Evolutionary conservation across 2,797 vertebrate genomes (phyloP).

Genomic region (Poeciliopsis paucimaculata): DNA sequence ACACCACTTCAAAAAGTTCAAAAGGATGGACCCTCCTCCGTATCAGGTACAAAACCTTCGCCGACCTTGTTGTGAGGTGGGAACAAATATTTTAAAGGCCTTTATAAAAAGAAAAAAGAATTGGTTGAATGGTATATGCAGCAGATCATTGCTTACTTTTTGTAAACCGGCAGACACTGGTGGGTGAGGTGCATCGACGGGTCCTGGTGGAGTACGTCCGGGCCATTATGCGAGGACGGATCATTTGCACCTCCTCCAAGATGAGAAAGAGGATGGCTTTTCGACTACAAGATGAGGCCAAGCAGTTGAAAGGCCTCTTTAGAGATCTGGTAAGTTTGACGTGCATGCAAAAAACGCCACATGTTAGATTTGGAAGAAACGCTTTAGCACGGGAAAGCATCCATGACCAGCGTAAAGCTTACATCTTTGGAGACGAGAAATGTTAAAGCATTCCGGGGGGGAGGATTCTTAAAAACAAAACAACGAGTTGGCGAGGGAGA

Average conservation of each 20-base stretch:
- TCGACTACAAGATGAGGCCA: constrained; percentile 88
- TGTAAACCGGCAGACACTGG: constrained; percentile 78
- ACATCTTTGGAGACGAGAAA: constrained; percentile 4
- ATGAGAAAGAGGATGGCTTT: constrained; percentile 89
- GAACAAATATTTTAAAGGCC: background rate
- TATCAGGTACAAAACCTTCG: constrained; percentile 84
- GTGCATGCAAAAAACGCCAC: background rate
- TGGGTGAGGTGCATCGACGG: constrained; percentile 88
- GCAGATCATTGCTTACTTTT: constrained; percentile 7
- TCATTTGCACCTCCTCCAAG: constrained; percentile 89
- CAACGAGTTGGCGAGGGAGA: constrained; percentile 25
- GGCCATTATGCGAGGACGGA: constrained; percentile 86
- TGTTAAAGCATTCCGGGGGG: constrained; percentile 29
- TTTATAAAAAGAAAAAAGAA: background rate
- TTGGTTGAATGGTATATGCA: background rate
- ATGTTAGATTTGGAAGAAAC: background rate
- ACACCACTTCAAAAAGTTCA: constrained; percentile 86
- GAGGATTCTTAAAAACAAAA: constrained; percentile 52
- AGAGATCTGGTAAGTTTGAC: constrained; percentile 86
- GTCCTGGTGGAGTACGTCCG: constrained; percentile 89
- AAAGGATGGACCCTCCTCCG: constrained; percentile 87
- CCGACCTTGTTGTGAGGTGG: background rate
- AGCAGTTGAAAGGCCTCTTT: constrained; percentile 91
- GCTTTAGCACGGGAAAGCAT: background rate
- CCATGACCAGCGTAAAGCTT: constrained; percentile 1